These are phyloP conservation scores for Gonatopus flavifemur DNA, from an alignment of 1,140 invertebrate species.

Conservation along the genomic window DNA sequence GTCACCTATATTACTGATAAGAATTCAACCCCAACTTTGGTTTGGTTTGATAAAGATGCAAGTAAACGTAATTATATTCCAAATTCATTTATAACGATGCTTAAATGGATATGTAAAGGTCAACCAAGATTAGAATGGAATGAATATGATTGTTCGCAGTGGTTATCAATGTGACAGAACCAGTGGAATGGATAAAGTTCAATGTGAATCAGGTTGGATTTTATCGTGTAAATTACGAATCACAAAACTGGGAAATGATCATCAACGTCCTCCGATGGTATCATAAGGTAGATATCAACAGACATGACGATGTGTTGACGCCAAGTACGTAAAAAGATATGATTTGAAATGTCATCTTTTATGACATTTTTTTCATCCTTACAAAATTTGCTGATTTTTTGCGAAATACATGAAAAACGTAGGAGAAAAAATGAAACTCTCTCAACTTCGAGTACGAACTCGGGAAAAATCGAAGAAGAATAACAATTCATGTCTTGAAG, in stretches of 20 bases:
- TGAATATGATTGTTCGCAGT: slow-evolving; percentile 45
- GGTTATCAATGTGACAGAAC: slow-evolving; percentile 48
- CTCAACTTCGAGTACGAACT: too few relatives aligned
- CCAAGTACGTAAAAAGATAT: too few relatives aligned
- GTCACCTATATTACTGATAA: slow-evolving; percentile 73
- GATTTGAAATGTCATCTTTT: background rate
- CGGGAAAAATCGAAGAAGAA: too few relatives aligned
- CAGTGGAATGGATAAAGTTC: slow-evolving; percentile 78
- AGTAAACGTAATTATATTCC: slow-evolving; percentile 57
- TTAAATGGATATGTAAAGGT: too few relatives aligned
- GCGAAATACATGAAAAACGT: too few relatives aligned
- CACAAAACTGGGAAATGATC: slow-evolving; percentile 68
- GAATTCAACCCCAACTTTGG: slow-evolving; percentile 49
- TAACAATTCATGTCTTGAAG: too few relatives aligned
- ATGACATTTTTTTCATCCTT: background rate
- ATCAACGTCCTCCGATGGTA: slow-evolving; percentile 59
- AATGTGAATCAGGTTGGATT: slow-evolving; percentile 85
- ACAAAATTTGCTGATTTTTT: background rate
- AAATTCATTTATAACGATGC: too few relatives aligned
- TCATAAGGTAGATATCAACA: slow-evolving; percentile 57
- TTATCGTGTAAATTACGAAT: slow-evolving; percentile 83
- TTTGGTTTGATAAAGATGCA: slow-evolving; percentile 65
- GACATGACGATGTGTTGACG: too few relatives aligned
- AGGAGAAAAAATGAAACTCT: too few relatives aligned
- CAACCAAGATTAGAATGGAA: too few relatives aligned